phyloP scores from a whole-genome alignment of 2,888 invertebrate species.

The Aporophyla lueneburgensis region DNA sequence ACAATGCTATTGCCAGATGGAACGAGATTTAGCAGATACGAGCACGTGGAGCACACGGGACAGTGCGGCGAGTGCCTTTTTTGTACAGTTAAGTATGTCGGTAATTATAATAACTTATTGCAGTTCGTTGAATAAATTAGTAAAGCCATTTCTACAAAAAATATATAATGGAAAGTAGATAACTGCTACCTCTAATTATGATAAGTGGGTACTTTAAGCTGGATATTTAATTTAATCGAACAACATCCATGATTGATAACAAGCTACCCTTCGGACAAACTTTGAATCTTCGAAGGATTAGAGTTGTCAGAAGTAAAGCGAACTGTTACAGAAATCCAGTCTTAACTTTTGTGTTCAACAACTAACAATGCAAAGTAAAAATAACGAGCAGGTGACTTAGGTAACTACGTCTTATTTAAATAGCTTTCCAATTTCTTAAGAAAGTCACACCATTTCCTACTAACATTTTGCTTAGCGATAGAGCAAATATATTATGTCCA shows the following conservation, averaged over 20 bases:
- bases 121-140: not conserved
- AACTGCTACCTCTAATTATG: too few relatives aligned
- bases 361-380: not conserved
- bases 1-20: slow-evolving; percentile 9
- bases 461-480: slow-evolving; percentile 37
- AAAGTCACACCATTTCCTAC: slow-evolving; percentile 26
- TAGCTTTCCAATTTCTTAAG: slow-evolving; percentile 15
- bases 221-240: not conserved
- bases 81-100: not conserved
- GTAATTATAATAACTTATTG: not conserved
- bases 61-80: not conserved
- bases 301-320: not conserved
- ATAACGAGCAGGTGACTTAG: not conserved
- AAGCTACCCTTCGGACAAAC: not conserved
- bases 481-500: slow-evolving; percentile 46
- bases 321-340: not conserved
- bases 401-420: not conserved
- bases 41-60: not conserved
- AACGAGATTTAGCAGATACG: slow-evolving; percentile 18
- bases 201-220: not conserved
- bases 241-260: slow-evolving; percentile 14
- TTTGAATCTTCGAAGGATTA: slow-evolving; percentile 14
- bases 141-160: not conserved
- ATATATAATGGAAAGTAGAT: not conserved
- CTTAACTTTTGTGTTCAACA: slow-evolving; percentile 5